Base-by-base conservation (phyloP, 2,797 vertebrate genomes). In the Chaetodon trifasciatus region DNA sequence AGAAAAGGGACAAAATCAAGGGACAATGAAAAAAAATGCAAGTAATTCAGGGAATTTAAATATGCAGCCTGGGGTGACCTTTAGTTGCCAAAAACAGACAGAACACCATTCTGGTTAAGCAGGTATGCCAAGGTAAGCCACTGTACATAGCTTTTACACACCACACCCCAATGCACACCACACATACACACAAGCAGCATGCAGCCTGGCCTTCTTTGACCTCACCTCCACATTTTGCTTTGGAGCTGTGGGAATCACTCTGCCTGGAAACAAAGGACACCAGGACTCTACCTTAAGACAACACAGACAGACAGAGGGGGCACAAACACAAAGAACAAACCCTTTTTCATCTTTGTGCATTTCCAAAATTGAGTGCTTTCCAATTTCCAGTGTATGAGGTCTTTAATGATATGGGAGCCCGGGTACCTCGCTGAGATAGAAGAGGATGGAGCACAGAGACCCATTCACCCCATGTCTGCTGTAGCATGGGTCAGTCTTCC, bases 381-480 rank as follows among this genome's bases (percentile, higher is more conserved):
- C 6, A 39, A 32, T 64, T 64, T 16, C 24, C 6, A 39, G 40
- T 39, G 39, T 76, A n/a, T 15, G 42, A 64, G 19, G 8, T 62
- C 8, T 21, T 42, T 6, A 17, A 15, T 23, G n/a, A 16, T 8
- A 23, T 32, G 13, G 37, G 10, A 32, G 24, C 23, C 65, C 9
- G 1, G 10, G 46, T 84, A 90, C 77, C 84, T 91, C 79, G 6
- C 96, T 97, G 94, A 97, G 96, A 94, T 97, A 97, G 95, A 97
- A 96, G 92, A 97, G 93, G 79, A 96, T 94, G 74, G 97, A 97
- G 91, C 96, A 97, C 0, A 94, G 93, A 76, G 97, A 96, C 12
- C 96, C 96, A 65, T 97, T 96, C 57, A 97, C 82, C 19, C 84
- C 86, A 16, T 78, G 13, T 5, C 94, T 86, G 92, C 95, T 90